phyloP scores from a whole-genome alignment of 2,113 vertebrate species.

The Sialia sialis region DNA sequence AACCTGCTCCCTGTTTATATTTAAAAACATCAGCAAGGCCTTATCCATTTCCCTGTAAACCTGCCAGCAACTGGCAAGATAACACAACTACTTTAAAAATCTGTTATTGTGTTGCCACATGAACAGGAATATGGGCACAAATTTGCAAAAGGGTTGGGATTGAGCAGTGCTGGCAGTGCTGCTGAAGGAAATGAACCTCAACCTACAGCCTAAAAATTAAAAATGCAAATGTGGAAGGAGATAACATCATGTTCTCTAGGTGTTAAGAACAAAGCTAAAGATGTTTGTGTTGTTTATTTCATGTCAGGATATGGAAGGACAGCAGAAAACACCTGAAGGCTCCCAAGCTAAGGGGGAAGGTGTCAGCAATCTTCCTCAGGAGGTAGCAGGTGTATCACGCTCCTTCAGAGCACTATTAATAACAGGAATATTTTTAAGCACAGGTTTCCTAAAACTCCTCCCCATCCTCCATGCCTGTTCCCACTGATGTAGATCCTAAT shows the following conservation, averaged over 20 bases:
- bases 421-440: not conserved
- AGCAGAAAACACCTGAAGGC: not conserved
- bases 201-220: not conserved
- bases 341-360: not conserved
- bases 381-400: not conserved
- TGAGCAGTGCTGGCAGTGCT: not conserved
- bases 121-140: not conserved
- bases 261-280: slow-evolving; percentile 35
- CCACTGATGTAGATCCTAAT: not conserved
- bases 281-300: not conserved
- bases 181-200: not conserved
- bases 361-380: not conserved
- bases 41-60: not conserved
- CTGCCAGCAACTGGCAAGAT: not conserved
- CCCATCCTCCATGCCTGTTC: not conserved
- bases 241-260: not conserved
- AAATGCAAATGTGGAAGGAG: not conserved
- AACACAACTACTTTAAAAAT: not conserved
- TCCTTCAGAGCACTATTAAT: not conserved
- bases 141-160: not conserved
- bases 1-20: not conserved
- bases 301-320: not conserved
- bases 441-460: not conserved
- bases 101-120: not conserved
- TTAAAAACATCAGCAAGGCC: not conserved